Base-by-base conservation (phyloP, 2,797 vertebrate species). In the Acanthurus leucopareius region DNA sequence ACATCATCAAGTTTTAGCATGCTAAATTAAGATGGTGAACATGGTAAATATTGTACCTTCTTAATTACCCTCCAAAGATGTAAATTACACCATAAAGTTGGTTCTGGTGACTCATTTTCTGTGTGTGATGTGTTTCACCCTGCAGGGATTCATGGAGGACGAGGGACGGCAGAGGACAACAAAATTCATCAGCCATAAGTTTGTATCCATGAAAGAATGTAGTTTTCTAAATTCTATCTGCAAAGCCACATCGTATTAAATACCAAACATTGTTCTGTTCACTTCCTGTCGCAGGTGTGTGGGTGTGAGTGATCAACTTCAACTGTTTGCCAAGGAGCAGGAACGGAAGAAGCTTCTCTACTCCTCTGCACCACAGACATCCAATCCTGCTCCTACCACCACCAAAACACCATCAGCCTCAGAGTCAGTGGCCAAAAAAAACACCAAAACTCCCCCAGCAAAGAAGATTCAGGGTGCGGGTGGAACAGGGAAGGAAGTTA, bases 141-240 rank as follows among this genome's bases (percentile, higher is more conserved):
- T 84, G 35, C 89, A 99, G 98, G 97, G 97, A 1, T 98, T 99
- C 87, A 97, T 99, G 98, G 97, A 96, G 80, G 98, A 99, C 5
- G 96, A 96, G 87, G 98, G 98, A 35, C 96, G 98, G 2, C 98
- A 99, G 89, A 95, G 98, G 74, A 98, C 96, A 0, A 99, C 97
- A 13, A 99, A 97, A 80, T 99, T 94, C 56, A 94, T 99, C 80
- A 96, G 97, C 3, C 96, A 97, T 53, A 94, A 92, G 72, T 98
- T 93, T 16, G 89, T 86, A 54, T 75, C 19, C 51, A 0, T 19
- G 47, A 77, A 57, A n/a, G 0, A 32, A 4, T 47, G 14, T 9
- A 8, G 1, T 40, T 47, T 60, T 75, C 17, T 35, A 42, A n/a
- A 40, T 45, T 16, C 11, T n/a, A 38, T 2, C 3, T 56, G 22